Base-by-base conservation (phyloP, 2,888 invertebrate species). In the Frankliniella intonsa region DNA sequence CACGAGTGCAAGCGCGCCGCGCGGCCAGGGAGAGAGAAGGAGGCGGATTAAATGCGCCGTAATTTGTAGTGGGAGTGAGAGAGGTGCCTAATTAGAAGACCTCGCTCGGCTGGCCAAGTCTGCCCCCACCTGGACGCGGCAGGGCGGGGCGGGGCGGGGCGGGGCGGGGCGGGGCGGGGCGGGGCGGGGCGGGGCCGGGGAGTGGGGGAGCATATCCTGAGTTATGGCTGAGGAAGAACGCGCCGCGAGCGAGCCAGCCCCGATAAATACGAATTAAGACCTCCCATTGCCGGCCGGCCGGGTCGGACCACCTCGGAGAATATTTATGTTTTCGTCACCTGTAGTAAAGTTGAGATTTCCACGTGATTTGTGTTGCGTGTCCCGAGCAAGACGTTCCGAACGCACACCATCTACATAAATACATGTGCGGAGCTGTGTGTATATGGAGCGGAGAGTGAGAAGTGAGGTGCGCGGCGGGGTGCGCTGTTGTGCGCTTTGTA, bases 51-150 rank as follows among this genome's bases (percentile, higher is more conserved):
- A 76, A 76, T 76, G 69, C 69, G 25, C 10, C 8, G 69, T 76
- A 76, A 76, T 25, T 76, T 76, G 69, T 76, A 25, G 11, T 11
- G 69, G 69, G 69, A 69, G 69, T 69, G 69, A 76, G 69, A 76
- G 9, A 76, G 69, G 69, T 25, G 69, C 69, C 69, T 76, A 76
- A 76, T 76, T 76, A 76, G 69, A 83, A 80, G 81, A 22, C 65
- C 81, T 38, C 51, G 25, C 79, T 22, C 82, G 76, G 19, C 81
- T 27, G 25, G 55, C 82, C 86, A 85, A 85, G 82, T 80, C 83
- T 38, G 17, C 83, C 82, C n/a, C 80, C 79, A 55, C 83, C 19
- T 25, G 38, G 38, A n/a, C 62, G 17, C 19, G 12, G 14, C 55
- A 10, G 14, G 14, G 17, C 62, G 12, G 10, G 10, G 25, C 62